phyloP scores from a whole-genome alignment of 2,888 invertebrate species.

The Andrena trimmerana region DNA sequence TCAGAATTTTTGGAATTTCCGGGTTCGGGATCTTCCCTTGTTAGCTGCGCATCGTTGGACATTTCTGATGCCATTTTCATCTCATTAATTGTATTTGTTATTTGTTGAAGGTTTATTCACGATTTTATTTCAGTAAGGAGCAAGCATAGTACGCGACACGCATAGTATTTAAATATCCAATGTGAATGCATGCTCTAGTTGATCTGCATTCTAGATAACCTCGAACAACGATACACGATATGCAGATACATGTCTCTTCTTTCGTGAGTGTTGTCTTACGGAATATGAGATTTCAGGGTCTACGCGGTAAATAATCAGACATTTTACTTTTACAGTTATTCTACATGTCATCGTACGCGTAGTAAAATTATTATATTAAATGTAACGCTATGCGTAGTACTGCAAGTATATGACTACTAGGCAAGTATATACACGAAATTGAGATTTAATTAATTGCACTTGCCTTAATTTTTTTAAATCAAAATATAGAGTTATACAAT shows the following conservation, averaged over 20 bases:
- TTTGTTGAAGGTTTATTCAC: neutral
- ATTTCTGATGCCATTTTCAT: neutral
- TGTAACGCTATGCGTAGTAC: no score
- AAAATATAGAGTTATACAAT: no score
- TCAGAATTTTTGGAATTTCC: no score
- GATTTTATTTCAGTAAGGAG: neutral
- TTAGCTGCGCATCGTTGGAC: no score
- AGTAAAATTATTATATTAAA: no score
- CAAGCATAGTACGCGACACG: neutral
- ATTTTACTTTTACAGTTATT: conserved; percentile 38
- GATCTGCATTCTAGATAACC: conserved; percentile 44
- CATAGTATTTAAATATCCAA: conserved; percentile 12
- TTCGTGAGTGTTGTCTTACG: conserved; percentile 55
- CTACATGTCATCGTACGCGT: neutral
- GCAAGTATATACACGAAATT: no score
- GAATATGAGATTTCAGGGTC: conserved; percentile 50
- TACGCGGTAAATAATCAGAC: conserved; percentile 38
- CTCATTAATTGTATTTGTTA: neutral
- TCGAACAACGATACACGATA: conserved; percentile 51
- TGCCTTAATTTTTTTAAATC: neutral
- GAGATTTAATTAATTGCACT: no score
- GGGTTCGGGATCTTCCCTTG: no score
- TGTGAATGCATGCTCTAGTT: conserved; percentile 4
- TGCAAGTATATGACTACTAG: neutral
- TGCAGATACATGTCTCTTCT: conserved; percentile 46